Evolutionary conservation across 1,140 invertebrate genomes (phyloP).

Genomic region (Rhopalosiphum maidis): DNA sequence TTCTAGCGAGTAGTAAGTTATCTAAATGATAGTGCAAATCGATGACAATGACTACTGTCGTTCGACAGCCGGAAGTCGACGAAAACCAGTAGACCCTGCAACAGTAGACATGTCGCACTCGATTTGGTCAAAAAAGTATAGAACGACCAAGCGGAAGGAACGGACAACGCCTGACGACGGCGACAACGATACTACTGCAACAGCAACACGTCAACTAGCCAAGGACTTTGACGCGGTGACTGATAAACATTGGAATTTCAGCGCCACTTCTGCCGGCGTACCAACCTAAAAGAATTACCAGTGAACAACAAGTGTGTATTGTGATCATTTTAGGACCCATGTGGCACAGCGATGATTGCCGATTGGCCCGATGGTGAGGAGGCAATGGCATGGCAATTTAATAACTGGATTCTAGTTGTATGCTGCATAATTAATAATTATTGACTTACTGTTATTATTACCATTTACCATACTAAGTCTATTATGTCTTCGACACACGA

Average conservation of each 20-base stretch:
- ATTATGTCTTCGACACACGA: not conserved
- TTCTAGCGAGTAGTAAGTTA: not conserved
- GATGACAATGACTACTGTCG: not conserved
- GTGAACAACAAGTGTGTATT: not conserved
- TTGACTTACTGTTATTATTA: not conserved
- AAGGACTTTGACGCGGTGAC: conserved; percentile 42
- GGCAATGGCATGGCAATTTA: not conserved
- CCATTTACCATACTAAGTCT: not conserved
- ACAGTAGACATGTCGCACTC: not conserved
- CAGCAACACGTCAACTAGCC: conserved; percentile 10
- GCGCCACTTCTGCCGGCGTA: conserved; percentile 12
- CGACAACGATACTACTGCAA: not conserved
- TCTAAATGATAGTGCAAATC: not conserved
- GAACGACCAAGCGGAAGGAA: not conserved
- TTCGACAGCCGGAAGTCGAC: not conserved
- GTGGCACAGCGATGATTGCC: not conserved
- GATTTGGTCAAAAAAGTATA: not conserved
- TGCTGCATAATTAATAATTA: not conserved
- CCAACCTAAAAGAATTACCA: conserved; percentile 30
- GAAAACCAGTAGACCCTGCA: not conserved
- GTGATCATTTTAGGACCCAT: not conserved
- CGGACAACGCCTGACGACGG: not conserved
- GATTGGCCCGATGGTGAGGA: not conserved
- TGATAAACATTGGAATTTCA: conserved; percentile 49
- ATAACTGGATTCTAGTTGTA: not conserved